phyloP scores from a whole-genome alignment of 2,113 vertebrate species.

The Tyto alba region DNA sequence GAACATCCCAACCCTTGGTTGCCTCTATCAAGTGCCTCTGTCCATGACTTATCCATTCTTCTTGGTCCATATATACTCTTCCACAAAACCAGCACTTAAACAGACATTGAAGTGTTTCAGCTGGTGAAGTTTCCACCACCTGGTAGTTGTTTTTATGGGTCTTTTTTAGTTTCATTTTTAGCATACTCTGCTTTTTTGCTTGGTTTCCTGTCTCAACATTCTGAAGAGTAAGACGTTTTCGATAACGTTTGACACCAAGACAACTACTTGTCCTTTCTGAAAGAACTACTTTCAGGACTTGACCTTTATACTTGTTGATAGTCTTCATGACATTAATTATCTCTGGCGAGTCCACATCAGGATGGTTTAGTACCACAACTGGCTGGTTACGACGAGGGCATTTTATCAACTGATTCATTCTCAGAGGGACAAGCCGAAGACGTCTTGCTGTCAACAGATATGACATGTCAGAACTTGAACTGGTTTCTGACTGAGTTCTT shows the following conservation, averaged over 20 bases:
- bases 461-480: constrained; percentile 17
- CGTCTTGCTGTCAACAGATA: constrained; percentile 64
- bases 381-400: constrained; percentile 89
- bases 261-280: constrained; percentile 73
- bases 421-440: constrained; percentile 80
- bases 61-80: constrained; percentile 74
- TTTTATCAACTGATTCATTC: constrained; percentile 81
- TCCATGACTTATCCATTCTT: constrained; percentile 81
- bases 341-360: constrained; percentile 77
- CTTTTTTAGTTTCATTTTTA: constrained; percentile 93
- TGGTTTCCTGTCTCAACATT: constrained; percentile 46
- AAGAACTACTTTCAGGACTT: constrained; percentile 74
- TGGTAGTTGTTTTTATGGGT: constrained; percentile 87
- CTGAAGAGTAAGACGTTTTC: constrained; percentile 68
- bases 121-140: constrained; percentile 73
- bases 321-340: constrained; percentile 78
- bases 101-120: constrained; percentile 54
- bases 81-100: constrained; percentile 81
- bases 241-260: constrained; percentile 62
- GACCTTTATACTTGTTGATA: constrained; percentile 75
- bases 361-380: constrained; percentile 94
- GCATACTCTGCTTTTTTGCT: constrained; percentile 75
- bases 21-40: constrained; percentile 78
- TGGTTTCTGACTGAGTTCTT: neutral
- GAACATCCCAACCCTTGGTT: constrained; percentile 76